These are phyloP conservation scores for Paedocypris sp. DNA, from an alignment of 2,113 vertebrate genomes.

Conservation along the genomic window DNA sequence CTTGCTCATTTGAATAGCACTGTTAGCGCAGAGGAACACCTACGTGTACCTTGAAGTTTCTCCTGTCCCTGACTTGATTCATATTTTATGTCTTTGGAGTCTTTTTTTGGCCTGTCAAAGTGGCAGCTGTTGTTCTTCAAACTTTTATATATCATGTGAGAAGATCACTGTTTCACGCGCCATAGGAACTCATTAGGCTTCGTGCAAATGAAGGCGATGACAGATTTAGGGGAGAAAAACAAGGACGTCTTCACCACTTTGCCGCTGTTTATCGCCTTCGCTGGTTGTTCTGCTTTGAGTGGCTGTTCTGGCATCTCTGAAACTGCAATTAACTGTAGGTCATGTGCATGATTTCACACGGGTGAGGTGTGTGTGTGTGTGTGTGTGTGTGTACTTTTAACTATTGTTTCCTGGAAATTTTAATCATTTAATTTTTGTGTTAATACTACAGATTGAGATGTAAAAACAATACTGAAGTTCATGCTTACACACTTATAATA, in stretches of 20 bases:
- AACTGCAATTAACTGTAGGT: slow-evolving; percentile 25
- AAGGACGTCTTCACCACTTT: slow-evolving; percentile 32
- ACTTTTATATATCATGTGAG: not conserved
- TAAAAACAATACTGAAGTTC: no score
- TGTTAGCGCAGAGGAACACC: slow-evolving; percentile 19
- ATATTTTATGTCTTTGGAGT: slow-evolving; percentile 30
- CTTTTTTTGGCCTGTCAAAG: slow-evolving; percentile 17
- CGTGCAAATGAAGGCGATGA: slow-evolving; percentile 36
- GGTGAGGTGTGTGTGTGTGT: no score
- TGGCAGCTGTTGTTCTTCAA: slow-evolving; percentile 1
- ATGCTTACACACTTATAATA: no score
- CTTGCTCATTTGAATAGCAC: slow-evolving; percentile 16
- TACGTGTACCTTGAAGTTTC: slow-evolving; percentile 19
- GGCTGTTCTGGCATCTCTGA: slow-evolving; percentile 12
- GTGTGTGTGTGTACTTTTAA: no score
- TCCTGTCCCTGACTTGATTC: slow-evolving; percentile 17
- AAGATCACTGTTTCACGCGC: slow-evolving; percentile 29
- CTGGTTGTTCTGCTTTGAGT: slow-evolving; percentile 20
- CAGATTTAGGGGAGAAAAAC: slow-evolving; percentile 37
- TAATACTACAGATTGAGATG: no score
- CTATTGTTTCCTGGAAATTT: no score
- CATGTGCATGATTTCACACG: slow-evolving; percentile 21
- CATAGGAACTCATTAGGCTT: slow-evolving; percentile 30
- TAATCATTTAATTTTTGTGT: no score
- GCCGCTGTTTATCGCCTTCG: slow-evolving; percentile 33